Conservation (phyloP, 1,140 invertebrate species). For the Panulirus ornatus region DNA sequence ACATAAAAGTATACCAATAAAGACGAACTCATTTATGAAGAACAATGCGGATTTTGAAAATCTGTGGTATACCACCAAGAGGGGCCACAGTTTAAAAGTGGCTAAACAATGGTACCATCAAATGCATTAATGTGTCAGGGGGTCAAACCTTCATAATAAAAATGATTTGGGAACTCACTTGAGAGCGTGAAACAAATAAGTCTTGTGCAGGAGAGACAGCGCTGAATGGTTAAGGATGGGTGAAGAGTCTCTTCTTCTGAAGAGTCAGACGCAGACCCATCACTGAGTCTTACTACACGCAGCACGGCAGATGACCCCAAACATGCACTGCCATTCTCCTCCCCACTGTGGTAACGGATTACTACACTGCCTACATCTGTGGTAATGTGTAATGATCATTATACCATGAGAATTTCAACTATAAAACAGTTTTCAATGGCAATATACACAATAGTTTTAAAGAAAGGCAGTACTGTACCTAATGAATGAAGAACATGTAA, state of each 20-base stretch:
- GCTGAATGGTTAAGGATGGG: conserved; percentile 45
- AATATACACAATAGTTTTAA: too few species aligned
- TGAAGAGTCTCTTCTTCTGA: conserved; percentile 62
- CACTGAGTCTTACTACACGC: conserved; percentile 46
- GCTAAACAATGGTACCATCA: too few species aligned
- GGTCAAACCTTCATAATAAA: background rate
- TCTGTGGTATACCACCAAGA: too few species aligned
- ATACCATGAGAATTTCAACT: too few species aligned
- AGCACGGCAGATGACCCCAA: conserved; percentile 48
- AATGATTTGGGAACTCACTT: conserved; percentile 24
- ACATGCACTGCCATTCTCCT: conserved; percentile 22
- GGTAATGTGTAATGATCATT: background rate
- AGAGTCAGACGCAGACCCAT: conserved; percentile 54
- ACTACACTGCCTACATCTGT: conserved; percentile 55
- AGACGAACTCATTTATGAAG: too few species aligned
- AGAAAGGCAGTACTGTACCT: too few species aligned
- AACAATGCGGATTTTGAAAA: too few species aligned
- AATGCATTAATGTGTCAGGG: too few species aligned
- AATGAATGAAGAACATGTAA: too few species aligned
- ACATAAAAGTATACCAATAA: too few species aligned
- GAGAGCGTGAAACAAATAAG: conserved; percentile 50
- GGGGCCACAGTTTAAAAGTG: too few species aligned
- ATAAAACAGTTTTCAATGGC: too few species aligned
- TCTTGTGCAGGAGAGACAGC: conserved; percentile 47
- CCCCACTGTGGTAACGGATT: conserved; percentile 57